Conservation (phyloP, 2,113 vertebrate genomes). For the Corythaeola cristata region DNA sequence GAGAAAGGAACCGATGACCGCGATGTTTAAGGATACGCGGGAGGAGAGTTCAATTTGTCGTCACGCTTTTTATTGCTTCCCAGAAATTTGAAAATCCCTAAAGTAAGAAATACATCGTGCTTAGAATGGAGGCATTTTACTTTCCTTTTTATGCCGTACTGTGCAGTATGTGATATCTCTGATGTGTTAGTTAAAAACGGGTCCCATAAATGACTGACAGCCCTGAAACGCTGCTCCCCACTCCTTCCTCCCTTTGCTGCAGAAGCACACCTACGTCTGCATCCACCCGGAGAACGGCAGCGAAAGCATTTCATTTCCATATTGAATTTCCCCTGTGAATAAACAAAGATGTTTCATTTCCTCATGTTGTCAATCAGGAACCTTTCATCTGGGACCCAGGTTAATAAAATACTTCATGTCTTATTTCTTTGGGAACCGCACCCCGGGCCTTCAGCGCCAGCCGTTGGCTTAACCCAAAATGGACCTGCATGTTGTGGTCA, state of each 20-base stretch:
- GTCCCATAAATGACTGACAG: constrained; percentile 20
- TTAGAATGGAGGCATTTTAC: background rate
- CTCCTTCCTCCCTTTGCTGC: background rate
- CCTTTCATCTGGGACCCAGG: background rate
- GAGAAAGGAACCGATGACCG: background rate
- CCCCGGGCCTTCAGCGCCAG: background rate
- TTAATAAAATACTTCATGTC: background rate
- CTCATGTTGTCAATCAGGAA: background rate
- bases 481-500: background rate
- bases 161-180: background rate
- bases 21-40: rapidly evolving
- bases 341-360: constrained; percentile 44
- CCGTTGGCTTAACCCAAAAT: background rate
- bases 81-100: background rate
- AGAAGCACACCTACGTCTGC: background rate
- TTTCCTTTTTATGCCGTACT: background rate
- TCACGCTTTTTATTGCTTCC: background rate
- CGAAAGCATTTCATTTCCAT: background rate
- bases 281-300: background rate
- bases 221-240: background rate
- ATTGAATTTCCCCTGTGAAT: background rate
- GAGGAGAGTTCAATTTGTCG: background rate
- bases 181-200: background rate
- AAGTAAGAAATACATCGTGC: background rate
- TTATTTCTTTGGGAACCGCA: background rate